These are phyloP conservation scores for Ophion obscuratus DNA, from an alignment of 2,888 invertebrate species.

Conservation along the genomic window DNA sequence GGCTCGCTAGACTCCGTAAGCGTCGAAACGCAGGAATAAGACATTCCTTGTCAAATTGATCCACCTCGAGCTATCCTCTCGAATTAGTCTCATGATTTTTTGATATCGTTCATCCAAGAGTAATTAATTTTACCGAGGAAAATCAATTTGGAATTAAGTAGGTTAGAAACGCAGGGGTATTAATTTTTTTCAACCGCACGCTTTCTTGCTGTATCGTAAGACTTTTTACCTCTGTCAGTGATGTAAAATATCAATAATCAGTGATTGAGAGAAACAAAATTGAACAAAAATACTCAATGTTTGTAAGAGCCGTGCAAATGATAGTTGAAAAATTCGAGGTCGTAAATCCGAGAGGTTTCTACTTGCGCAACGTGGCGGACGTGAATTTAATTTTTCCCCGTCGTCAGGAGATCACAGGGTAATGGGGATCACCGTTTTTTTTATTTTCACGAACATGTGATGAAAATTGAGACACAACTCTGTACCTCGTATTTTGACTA, in stretches of 20 bases:
- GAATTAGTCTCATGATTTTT: not conserved
- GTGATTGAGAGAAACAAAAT: not conserved
- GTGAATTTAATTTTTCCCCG: not conserved
- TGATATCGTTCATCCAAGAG: not conserved
- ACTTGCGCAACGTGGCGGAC: not conserved
- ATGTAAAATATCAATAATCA: not conserved
- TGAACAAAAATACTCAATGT: no score
- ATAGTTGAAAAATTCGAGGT: not conserved
- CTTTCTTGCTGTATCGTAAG: not conserved
- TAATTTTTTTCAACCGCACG: not conserved
- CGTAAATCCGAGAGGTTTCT: not conserved
- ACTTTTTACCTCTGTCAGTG: not conserved
- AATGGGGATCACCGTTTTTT: not conserved
- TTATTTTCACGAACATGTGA: not conserved
- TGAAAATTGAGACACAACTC: not conserved
- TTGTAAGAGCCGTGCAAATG: no score
- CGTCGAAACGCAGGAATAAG: constrained; percentile 17
- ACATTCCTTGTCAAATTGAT: not conserved
- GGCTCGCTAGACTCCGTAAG: not conserved
- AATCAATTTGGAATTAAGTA: not conserved
- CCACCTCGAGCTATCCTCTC: not conserved
- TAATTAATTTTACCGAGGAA: not conserved
- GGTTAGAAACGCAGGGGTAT: not conserved
- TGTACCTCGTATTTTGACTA: not conserved
- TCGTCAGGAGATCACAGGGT: not conserved